These are phyloP conservation scores for Cataglyphis altisquamis DNA, from an alignment of 2,888 invertebrate genomes.

Conservation along the genomic window DNA sequence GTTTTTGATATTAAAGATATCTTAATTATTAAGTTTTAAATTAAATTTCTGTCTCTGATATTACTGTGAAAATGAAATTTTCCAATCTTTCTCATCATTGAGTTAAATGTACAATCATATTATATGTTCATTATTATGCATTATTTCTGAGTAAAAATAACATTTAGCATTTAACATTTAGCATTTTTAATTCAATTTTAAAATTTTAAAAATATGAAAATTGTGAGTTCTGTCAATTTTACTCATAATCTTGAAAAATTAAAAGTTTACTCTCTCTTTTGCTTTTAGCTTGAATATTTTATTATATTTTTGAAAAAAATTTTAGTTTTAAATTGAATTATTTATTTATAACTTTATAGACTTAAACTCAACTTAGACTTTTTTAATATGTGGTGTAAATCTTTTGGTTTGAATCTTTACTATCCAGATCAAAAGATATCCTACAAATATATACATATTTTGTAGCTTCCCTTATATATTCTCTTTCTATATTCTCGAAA, in stretches of 20 bases:
- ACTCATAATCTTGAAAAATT: not conserved
- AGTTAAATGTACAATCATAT: not conserved
- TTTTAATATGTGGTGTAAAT: not conserved
- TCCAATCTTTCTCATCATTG: not conserved
- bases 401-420: not conserved
- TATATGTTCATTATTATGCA: not conserved
- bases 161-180: not conserved
- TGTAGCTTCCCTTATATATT: not conserved
- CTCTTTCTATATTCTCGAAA: not conserved
- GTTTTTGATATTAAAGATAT: not conserved
- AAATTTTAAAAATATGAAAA: not conserved
- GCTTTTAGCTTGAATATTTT: not conserved
- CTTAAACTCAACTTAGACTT: no score
- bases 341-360: not conserved
- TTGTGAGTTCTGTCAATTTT: not conserved
- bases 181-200: not conserved
- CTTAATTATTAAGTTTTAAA: not conserved
- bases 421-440: not conserved
- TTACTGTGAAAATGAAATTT: not conserved
- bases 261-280: not conserved
- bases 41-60: not conserved
- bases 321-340: not conserved
- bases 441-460: not conserved
- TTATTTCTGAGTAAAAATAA: conserved; percentile 2
- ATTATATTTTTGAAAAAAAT: not conserved